phyloP scores from a whole-genome alignment of 2,888 invertebrate genomes.

The Sphaerophoria taeniata region DNA sequence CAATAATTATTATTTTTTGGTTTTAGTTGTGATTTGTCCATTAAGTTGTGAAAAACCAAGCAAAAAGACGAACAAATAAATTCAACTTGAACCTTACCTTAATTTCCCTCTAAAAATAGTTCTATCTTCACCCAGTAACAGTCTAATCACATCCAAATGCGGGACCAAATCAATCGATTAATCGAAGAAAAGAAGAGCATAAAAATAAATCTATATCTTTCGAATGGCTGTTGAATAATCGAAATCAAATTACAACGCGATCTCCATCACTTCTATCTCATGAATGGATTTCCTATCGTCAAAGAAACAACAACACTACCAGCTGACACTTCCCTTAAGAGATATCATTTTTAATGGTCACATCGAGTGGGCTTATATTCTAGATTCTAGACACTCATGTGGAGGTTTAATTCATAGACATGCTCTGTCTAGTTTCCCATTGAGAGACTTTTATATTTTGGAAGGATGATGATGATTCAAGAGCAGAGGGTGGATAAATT shows the following conservation, averaged over 20 bases:
- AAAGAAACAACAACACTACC: conserved; percentile 43
- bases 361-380: conserved; percentile 39
- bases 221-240: conserved; percentile 40
- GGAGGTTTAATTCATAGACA: conserved; percentile 11
- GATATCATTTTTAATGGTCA: conserved; percentile 32
- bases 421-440: conserved; percentile 40
- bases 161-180: conserved; percentile 42
- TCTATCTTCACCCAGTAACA: conserved; percentile 40
- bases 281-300: conserved; percentile 16
- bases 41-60: too few relatives aligned
- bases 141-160: conserved; percentile 33
- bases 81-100: too few relatives aligned
- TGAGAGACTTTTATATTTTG: conserved; percentile 17
- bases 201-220: background rate
- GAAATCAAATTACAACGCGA: conserved; percentile 57
- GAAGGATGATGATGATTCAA: conserved; percentile 16
- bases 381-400: background rate
- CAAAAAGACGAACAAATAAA: too few relatives aligned
- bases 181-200: background rate
- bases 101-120: conserved; percentile 17
- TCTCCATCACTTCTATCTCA: conserved; percentile 5
- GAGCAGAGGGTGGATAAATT: conserved; percentile 67
- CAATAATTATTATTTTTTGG: too few relatives aligned
- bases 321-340: conserved; percentile 46
- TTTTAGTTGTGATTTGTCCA: too few relatives aligned